Evolutionary conservation across 1,140 invertebrate genomes (phyloP).

Genomic region (Drosophila pachea): DNA sequence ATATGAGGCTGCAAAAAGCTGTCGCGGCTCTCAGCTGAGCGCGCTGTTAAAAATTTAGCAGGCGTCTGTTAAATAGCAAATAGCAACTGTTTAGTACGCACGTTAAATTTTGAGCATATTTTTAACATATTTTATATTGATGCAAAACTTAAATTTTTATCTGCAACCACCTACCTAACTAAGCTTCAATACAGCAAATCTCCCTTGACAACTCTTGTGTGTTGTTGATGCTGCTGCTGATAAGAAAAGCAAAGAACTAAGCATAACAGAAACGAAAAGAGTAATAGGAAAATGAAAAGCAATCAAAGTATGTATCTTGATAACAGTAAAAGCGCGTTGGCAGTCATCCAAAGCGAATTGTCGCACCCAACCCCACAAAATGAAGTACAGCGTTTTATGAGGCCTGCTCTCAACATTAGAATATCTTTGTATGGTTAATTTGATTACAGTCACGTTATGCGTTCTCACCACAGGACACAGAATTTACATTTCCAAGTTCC

Average conservation of each 20-base stretch:
- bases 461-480: slow-evolving; percentile 79
- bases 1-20: not conserved
- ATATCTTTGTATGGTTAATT: slow-evolving; percentile 74
- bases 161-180: slow-evolving; percentile 23
- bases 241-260: not conserved
- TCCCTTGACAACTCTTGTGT: slow-evolving; percentile 19
- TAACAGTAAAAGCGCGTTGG: slow-evolving; percentile 4
- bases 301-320: slow-evolving; percentile 15
- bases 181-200: slow-evolving; percentile 20
- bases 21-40: slow-evolving; percentile 11
- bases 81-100: slow-evolving; percentile 33
- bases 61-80: slow-evolving; percentile 31
- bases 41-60: slow-evolving; percentile 31
- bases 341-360: slow-evolving; percentile 1
- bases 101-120: slow-evolving; percentile 13
- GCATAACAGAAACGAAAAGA: too few species aligned
- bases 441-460: slow-evolving; percentile 79
- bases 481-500: slow-evolving; percentile 78
- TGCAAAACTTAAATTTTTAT: slow-evolving; percentile 18
- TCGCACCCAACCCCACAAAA: not conserved
- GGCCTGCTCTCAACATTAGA: slow-evolving; percentile 74
- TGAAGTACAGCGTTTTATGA: slow-evolving; percentile 51
- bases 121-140: slow-evolving; percentile 10
- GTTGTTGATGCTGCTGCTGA: slow-evolving; percentile 43
- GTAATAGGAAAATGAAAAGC: not conserved